Percentiles rank a stretch among this genome's conserved stretches.
Conservation (phyloP, 2,888 invertebrate genomes). For the Mechanitis messenoides region DNA sequence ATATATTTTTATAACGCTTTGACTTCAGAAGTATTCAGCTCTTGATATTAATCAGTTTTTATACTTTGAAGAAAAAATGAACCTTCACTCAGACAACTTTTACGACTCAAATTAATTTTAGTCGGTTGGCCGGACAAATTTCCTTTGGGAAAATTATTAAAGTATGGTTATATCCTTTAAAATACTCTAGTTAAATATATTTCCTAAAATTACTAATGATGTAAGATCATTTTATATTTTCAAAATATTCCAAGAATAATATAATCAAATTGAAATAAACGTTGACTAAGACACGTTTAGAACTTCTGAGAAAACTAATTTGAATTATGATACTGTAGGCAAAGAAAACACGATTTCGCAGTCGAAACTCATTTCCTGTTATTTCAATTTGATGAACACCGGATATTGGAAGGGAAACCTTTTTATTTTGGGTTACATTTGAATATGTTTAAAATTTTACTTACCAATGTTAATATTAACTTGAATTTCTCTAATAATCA, state of each 20-base stretch:
- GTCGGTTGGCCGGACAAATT: conserved; percentile 16
- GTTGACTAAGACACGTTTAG: neutral
- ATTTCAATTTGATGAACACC: conserved; percentile 16
- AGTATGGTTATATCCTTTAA: neutral
- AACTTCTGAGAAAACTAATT: neutral
- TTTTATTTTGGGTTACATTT: neutral
- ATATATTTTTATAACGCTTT: too few species aligned
- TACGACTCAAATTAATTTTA: conserved; percentile 18
- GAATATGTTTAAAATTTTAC: too few species aligned
- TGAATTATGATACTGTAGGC: conserved; percentile 5
- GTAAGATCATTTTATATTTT: too few species aligned
- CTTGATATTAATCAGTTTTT: conserved; percentile 2
- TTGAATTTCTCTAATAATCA: too few species aligned
- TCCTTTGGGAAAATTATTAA: conserved; percentile 12
- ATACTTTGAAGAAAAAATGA: conserved; percentile 14
- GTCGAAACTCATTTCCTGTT: conserved; percentile 24
- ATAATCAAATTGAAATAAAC: neutral
- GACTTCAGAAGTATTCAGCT: too few species aligned
- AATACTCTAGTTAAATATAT: too few species aligned
- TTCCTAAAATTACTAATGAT: too few species aligned
- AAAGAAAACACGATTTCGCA: conserved; percentile 21
- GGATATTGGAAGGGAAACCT: conserved; percentile 13
- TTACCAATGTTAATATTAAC: too few species aligned
- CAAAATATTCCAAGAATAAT: neutral
- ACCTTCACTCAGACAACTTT: conserved; percentile 9